Percentiles rank a stretch among this genome's conserved stretches.
phyloP scores from a whole-genome alignment of 2,888 invertebrate species.

The Melolontha melolontha region DNA sequence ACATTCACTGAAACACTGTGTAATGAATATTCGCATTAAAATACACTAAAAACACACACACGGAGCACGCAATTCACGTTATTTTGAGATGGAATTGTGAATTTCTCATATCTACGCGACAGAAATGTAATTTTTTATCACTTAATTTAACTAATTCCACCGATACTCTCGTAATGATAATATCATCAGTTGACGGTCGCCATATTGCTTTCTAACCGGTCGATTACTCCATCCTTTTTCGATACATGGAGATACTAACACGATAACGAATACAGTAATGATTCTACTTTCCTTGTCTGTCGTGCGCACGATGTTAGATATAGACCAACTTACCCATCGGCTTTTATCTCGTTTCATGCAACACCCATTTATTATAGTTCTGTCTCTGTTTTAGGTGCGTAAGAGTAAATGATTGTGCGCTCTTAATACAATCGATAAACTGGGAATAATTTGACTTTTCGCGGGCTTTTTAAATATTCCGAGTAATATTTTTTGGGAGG shows the following conservation, averaged over 20 bases:
- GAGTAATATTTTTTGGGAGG: too few relatives aligned
- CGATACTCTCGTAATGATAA: conserved; percentile 18
- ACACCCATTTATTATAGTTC: conserved; percentile 34
- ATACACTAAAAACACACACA: conserved; percentile 8
- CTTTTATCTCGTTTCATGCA: conserved; percentile 43
- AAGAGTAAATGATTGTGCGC: conserved; percentile 49
- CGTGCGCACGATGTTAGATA: conserved; percentile 43
- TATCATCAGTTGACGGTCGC: conserved; percentile 48
- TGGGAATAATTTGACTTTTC: not conserved
- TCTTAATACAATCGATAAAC: conserved; percentile 46
- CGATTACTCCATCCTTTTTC: conserved; percentile 41
- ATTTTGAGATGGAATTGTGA: conserved; percentile 11
- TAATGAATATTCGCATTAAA: conserved; percentile 21
- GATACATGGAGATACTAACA: conserved; percentile 6
- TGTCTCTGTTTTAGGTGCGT: conserved; percentile 49
- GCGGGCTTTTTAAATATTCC: too few relatives aligned
- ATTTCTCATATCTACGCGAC: conserved; percentile 21
- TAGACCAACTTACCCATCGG: conserved; percentile 11
- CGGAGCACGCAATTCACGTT: conserved; percentile 18
- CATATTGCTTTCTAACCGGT: conserved; percentile 48
- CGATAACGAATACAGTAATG: not conserved
- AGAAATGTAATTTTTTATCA: conserved; percentile 9
- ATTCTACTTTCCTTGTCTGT: conserved; percentile 29
- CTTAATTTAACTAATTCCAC: conserved; percentile 1
- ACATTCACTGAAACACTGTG: conserved; percentile 25